phyloP scores from a whole-genome alignment of 2,113 vertebrate genomes.

The Anarrhichthys ocellatus region DNA sequence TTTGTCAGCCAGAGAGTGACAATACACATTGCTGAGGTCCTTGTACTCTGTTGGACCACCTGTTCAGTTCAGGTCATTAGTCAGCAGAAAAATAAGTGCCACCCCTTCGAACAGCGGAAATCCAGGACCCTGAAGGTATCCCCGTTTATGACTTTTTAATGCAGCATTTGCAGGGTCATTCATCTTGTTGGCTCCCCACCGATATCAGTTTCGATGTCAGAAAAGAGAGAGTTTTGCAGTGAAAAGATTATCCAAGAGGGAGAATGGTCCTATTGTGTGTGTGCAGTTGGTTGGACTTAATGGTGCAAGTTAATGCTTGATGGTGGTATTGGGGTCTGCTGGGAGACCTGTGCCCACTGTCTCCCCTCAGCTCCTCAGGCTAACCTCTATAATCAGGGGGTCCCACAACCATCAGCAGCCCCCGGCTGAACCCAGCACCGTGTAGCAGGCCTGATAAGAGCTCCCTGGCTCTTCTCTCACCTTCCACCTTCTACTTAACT shows the following conservation, averaged over 20 bases:
- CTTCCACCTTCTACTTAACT: slow-evolving; percentile 52
- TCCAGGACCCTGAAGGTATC: slow-evolving; percentile 67
- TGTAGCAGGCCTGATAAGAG: slow-evolving; percentile 67
- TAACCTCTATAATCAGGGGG: slow-evolving; percentile 56
- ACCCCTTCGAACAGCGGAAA: slow-evolving; percentile 45
- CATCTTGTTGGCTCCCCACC: slow-evolving; percentile 65
- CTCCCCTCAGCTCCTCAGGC: slow-evolving; percentile 38
- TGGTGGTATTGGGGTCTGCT: slow-evolving; percentile 37
- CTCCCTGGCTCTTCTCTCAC: slow-evolving; percentile 41
- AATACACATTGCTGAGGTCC: slow-evolving; percentile 51
- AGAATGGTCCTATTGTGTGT: slow-evolving; percentile 4
- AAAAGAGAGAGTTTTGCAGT: slow-evolving; percentile 27
- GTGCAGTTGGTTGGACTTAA: slow-evolving; percentile 28
- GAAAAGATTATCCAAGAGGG: slow-evolving; percentile 25
- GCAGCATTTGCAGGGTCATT: slow-evolving; percentile 70
- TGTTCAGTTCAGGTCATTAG: slow-evolving; percentile 61
- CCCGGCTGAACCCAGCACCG: slow-evolving; percentile 33
- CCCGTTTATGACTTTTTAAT: slow-evolving; percentile 81
- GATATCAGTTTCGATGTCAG: slow-evolving; percentile 58
- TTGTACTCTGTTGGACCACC: slow-evolving; percentile 52
- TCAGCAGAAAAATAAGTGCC: slow-evolving; percentile 71
- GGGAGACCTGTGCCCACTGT: slow-evolving; percentile 48
- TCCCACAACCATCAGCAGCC: slow-evolving; percentile 52
- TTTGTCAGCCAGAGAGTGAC: slow-evolving; percentile 25
- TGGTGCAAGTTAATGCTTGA: slow-evolving; percentile 39